Conservation (phyloP, 1,140 invertebrate genomes). For the Macrocentrus cingulum region DNA sequence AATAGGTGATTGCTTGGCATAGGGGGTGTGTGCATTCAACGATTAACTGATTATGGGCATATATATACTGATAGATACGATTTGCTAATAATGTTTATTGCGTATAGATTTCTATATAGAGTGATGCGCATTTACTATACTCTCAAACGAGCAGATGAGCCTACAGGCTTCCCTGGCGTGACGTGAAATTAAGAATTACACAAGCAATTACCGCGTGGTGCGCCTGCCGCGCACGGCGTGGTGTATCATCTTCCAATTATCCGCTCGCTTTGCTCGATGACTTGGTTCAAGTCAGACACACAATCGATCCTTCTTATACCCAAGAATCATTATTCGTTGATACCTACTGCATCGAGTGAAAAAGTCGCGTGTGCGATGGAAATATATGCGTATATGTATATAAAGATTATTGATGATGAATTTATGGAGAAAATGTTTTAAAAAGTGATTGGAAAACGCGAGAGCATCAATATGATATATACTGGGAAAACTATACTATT, state of each 20-base stretch:
- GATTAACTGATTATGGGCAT: too few species aligned
- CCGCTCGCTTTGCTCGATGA: slow-evolving; percentile 43
- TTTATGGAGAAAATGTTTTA: slow-evolving; percentile 4
- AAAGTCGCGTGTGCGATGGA: too few species aligned
- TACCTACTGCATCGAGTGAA: too few species aligned
- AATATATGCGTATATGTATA: not conserved
- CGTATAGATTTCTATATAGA: slow-evolving; percentile 7
- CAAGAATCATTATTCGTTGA: not conserved
- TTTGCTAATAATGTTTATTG: not conserved
- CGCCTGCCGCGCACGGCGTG: slow-evolving; percentile 47
- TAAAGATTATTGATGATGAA: not conserved
- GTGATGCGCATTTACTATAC: slow-evolving; percentile 11
- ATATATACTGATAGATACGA: too few species aligned
- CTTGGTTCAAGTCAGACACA: slow-evolving; percentile 30
- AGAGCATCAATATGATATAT: too few species aligned
- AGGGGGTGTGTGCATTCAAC: too few species aligned
- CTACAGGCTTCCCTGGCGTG: slow-evolving; percentile 49
- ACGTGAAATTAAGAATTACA: slow-evolving; percentile 59
- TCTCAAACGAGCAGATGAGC: slow-evolving; percentile 25
- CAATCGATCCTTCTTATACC: slow-evolving; percentile 17
- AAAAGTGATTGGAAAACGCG: slow-evolving; percentile 8
- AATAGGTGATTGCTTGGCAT: too few species aligned
- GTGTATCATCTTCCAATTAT: slow-evolving; percentile 58
- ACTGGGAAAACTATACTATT: too few species aligned
- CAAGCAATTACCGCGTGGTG: slow-evolving; percentile 52